These are phyloP conservation scores for Sialis fuliginosa DNA, from an alignment of 2,888 invertebrate species.

Conservation along the genomic window DNA sequence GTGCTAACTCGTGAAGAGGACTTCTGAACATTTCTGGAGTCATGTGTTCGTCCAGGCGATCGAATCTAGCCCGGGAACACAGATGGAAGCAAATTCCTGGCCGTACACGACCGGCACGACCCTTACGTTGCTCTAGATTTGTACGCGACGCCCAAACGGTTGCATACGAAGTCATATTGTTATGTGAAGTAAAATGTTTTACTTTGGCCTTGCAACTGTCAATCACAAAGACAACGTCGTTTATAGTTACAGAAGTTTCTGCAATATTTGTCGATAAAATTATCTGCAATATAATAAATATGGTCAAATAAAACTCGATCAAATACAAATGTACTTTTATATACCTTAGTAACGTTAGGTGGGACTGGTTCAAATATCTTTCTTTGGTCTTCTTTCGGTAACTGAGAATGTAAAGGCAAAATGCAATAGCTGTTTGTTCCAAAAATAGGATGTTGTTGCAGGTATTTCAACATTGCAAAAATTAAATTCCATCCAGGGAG, in stretches of 20 bases:
- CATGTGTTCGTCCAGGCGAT: conserved; percentile 68
- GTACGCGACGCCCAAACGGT: conserved; percentile 92
- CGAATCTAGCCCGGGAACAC: conserved; percentile 59
- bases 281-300: conserved; percentile 35
- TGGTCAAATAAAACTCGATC: neutral
- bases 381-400: conserved; percentile 88
- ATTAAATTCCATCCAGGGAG: conserved; percentile 97
- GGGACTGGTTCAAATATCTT: conserved; percentile 82
- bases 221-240: conserved; percentile 95
- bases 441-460: conserved; percentile 48
- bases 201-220: conserved; percentile 96
- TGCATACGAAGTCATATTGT: conserved; percentile 97
- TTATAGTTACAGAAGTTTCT: conserved; percentile 94
- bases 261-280: conserved; percentile 97
- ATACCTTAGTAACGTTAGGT: conserved; percentile 65
- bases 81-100: conserved; percentile 90
- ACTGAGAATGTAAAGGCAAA: conserved; percentile 92
- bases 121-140: conserved; percentile 87
- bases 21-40: conserved; percentile 97
- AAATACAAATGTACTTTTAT: neutral
- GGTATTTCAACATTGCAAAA: conserved; percentile 72
- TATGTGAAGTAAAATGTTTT: conserved; percentile 94
- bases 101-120: conserved; percentile 87
- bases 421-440: conserved; percentile 50
- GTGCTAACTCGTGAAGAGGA: conserved; percentile 84